Evolutionary conservation across 2,113 vertebrate genomes (phyloP).

Genomic region (Kryptolebias marmoratus): DNA sequence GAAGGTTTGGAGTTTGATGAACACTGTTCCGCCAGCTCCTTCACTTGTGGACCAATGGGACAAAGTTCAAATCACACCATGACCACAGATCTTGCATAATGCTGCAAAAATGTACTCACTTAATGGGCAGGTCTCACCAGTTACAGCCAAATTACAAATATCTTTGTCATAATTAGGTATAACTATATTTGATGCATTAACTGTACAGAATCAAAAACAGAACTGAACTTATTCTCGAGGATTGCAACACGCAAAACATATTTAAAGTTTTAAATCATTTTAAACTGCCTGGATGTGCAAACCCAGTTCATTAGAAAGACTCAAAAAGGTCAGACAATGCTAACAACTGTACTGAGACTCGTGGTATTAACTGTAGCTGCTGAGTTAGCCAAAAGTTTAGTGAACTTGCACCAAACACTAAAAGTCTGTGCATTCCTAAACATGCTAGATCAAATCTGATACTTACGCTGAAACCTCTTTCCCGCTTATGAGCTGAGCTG

Average conservation of each 20-base stretch:
- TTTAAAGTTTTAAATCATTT: neutral
- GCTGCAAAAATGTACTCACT: neutral
- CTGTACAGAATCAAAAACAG: neutral
- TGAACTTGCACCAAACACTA: neutral
- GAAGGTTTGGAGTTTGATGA: neutral
- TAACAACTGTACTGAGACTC: neutral
- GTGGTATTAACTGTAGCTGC: conserved; percentile 13
- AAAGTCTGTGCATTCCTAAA: neutral
- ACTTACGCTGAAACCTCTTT: conserved; percentile 84
- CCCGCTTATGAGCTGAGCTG: conserved; percentile 80
- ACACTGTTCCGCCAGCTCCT: neutral
- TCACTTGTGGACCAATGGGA: conserved; percentile 22
- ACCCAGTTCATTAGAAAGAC: neutral
- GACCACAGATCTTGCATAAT: conserved; percentile 55
- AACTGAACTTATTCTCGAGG: neutral
- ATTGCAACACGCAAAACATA: neutral
- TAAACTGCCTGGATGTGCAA: too few species aligned
- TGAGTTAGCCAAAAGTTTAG: conserved; percentile 33
- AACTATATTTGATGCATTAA: neutral
- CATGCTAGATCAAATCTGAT: neutral
- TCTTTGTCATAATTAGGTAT: too few species aligned
- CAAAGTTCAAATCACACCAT: conserved; percentile 54
- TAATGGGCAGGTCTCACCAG: neutral
- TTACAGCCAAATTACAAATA: neutral
- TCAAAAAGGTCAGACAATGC: neutral